Conservation (phyloP, 2,888 invertebrate genomes). For the Limnephilus lunatus region DNA sequence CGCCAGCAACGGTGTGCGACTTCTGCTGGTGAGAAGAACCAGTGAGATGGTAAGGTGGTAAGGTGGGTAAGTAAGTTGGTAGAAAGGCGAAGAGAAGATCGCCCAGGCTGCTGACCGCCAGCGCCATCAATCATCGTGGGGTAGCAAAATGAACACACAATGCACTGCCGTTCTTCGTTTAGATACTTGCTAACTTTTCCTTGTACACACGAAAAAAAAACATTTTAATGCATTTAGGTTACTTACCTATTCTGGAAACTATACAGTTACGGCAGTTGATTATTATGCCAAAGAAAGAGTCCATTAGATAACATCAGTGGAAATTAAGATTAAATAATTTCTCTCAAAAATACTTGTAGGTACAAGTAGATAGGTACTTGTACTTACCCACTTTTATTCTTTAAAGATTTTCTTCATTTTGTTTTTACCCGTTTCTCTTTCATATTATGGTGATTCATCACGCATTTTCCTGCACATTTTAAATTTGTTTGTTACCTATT, state of each 20-base stretch:
- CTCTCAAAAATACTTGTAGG: too few species aligned
- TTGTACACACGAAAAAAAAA: neutral
- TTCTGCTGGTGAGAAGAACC: neutral
- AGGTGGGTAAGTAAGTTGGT: neutral
- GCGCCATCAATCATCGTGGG: slow-evolving; percentile 37
- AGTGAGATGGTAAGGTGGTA: neutral
- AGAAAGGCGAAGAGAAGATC: slow-evolving; percentile 14
- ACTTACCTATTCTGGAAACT: neutral
- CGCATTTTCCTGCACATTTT: too few species aligned
- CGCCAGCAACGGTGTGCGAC: neutral
- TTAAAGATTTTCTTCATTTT: too few species aligned
- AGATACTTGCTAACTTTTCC: neutral
- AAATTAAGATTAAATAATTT: neutral
- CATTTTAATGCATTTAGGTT: neutral
- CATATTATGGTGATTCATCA: neutral
- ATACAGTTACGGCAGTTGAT: too few species aligned
- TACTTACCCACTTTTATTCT: too few species aligned
- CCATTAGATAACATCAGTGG: too few species aligned
- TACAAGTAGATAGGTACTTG: too few species aligned
- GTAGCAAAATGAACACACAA: neutral
- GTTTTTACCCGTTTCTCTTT: neutral
- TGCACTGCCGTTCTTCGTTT: neutral
- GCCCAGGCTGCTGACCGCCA: slow-evolving; percentile 26
- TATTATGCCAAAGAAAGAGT: too few species aligned
- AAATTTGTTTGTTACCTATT: too few species aligned